Conservation (phyloP, 1,140 invertebrate species). For the Wiebesia pumilae region DNA sequence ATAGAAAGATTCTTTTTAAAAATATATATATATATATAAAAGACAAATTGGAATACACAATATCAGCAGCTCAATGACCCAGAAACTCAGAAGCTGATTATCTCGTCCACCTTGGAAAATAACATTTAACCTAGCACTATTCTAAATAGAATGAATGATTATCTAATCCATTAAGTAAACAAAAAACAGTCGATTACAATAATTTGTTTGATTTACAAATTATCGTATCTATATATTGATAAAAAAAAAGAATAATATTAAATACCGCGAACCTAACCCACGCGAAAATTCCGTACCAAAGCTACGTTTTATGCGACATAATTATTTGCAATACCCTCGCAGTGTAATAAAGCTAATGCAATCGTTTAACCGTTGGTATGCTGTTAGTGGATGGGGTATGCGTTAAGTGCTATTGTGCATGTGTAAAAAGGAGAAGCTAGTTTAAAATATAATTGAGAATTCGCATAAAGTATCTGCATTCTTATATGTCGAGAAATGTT, state of each 20-base stretch:
- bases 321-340: background rate
- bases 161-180: background rate
- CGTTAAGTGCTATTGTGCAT: no score
- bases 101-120: slow-evolving; percentile 49
- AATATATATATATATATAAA: slow-evolving; percentile 10
- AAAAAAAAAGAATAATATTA: background rate
- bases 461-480: background rate
- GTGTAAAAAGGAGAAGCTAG: background rate
- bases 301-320: background rate
- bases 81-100: slow-evolving; percentile 34
- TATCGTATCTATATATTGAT: background rate
- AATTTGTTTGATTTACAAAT: background rate
- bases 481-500: background rate
- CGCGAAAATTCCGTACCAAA: background rate
- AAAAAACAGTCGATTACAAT: background rate
- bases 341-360: background rate
- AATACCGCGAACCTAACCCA: background rate
- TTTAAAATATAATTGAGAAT: background rate
- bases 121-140: background rate
- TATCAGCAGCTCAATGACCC: slow-evolving; percentile 22
- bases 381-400: no score
- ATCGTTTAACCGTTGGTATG: background rate
- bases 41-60: background rate
- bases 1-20: background rate
- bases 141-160: background rate